A percentile compares a stretch with the other conserved stretches of the same genome.
These are phyloP conservation scores for Candoia aspera DNA, from an alignment of 2,113 vertebrate species.

Conservation along the genomic window DNA sequence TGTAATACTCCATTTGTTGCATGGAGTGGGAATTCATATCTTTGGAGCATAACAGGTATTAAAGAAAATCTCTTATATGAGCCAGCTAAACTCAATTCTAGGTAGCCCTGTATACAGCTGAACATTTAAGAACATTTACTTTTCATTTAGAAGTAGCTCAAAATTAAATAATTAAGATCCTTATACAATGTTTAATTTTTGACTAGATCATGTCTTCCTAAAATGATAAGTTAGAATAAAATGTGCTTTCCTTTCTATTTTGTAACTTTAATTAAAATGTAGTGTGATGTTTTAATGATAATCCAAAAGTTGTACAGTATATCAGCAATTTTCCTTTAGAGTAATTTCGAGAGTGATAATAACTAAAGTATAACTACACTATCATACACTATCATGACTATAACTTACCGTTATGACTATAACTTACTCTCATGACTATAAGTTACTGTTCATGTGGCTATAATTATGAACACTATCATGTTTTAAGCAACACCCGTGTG, in stretches of 20 bases:
- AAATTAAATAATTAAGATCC: neutral
- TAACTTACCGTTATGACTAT: neutral
- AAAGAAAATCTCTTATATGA: neutral
- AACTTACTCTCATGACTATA: neutral
- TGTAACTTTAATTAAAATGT: neutral
- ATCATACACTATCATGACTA: neutral
- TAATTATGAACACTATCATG: neutral
- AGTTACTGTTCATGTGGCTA: neutral
- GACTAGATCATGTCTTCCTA: neutral
- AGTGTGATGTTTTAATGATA: neutral
- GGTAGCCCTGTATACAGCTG: neutral
- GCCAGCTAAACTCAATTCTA: neutral
- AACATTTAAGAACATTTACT: neutral
- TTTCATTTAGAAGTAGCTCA: neutral
- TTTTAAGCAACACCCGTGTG: slow-evolving; percentile 1
- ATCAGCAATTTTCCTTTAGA: neutral
- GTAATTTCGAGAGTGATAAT: neutral
- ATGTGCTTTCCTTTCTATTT: neutral
- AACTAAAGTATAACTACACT: neutral
- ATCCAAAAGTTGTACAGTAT: neutral
- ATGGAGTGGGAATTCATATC: neutral
- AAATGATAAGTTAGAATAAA: neutral
- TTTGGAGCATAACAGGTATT: neutral
- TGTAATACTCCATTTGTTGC: neutral
- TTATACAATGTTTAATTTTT: neutral